Percentiles rank a stretch among this genome's conserved stretches.
phyloP scores from a whole-genome alignment of 2,888 invertebrate genomes.

The Doris montereyensis region DNA sequence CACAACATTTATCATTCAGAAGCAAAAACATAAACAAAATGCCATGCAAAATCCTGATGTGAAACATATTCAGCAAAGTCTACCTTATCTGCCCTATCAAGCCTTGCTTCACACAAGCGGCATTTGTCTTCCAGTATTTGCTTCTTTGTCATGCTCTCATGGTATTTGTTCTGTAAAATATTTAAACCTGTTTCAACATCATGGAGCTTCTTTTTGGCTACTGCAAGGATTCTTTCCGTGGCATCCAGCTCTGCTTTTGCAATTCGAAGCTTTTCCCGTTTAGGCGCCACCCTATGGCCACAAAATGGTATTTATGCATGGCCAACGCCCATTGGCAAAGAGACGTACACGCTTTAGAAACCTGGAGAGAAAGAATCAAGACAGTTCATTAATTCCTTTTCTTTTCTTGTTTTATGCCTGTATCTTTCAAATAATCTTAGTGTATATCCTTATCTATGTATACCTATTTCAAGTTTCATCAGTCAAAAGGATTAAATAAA shows the following conservation, averaged over 20 bases:
- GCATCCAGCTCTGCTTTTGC: constrained; percentile 71
- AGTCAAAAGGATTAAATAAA: too few species aligned
- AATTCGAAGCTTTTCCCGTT: constrained; percentile 67
- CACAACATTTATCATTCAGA: too few species aligned
- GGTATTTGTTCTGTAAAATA: constrained; percentile 72
- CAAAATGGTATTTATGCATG: constrained; percentile 74
- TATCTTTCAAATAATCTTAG: too few species aligned
- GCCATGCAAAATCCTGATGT: too few species aligned
- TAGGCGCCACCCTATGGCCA: constrained; percentile 73
- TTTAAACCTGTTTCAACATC: constrained; percentile 72
- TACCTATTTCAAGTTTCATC: too few species aligned
- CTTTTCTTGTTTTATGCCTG: too few species aligned
- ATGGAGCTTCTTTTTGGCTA: constrained; percentile 67
- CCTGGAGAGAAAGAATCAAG: constrained; percentile 73
- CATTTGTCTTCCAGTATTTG: constrained; percentile 72
- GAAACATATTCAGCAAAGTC: too few species aligned
- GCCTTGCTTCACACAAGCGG: constrained; percentile 70
- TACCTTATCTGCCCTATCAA: constrained; percentile 73
- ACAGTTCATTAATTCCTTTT: too few species aligned
- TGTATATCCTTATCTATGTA: too few species aligned
- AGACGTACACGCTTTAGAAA: constrained; percentile 85
- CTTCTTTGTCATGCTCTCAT: constrained; percentile 72
- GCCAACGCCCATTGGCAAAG: constrained; percentile 85
- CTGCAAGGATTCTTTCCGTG: constrained; percentile 69
- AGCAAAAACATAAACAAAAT: too few species aligned